Percentiles rank a stretch among this genome's conserved stretches.
Conservation (phyloP, 2,113 vertebrate species). For the Smithornis capensis region DNA sequence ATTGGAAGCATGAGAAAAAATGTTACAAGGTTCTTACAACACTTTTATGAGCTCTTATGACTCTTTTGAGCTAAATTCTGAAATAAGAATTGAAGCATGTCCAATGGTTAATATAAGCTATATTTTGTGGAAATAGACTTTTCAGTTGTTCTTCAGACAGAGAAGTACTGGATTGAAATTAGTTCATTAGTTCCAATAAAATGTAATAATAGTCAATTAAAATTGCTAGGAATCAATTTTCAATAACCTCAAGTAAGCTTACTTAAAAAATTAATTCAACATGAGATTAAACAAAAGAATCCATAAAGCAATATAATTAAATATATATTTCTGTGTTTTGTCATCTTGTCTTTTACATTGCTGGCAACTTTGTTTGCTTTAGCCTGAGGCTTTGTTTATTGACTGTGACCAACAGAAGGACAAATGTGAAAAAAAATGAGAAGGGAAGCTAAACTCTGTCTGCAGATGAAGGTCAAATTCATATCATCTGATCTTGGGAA, state of each 20-base stretch:
- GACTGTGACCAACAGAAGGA: neutral
- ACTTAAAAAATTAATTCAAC: neutral
- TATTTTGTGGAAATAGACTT: neutral
- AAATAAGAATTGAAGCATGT: neutral
- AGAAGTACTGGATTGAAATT: neutral
- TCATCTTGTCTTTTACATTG: neutral
- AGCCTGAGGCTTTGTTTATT: neutral
- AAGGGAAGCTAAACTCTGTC: neutral
- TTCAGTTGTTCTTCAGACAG: neutral
- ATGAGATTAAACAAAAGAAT: neutral
- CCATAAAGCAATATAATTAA: neutral
- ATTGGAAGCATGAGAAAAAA: neutral
- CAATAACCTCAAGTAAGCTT: neutral
- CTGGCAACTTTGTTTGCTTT: neutral
- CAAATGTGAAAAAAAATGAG: neutral
- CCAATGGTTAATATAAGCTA: neutral
- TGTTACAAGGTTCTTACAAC: neutral
- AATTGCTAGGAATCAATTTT: neutral
- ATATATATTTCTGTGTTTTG: neutral
- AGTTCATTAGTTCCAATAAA: neutral
- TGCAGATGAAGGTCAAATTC: conserved; percentile 4
- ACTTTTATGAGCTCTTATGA: neutral
- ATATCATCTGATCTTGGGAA: neutral
- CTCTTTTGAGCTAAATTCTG: neutral
- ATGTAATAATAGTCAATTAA: neutral